Base-by-base conservation (phyloP, 2,797 vertebrate genomes). In the Chanos chanos region DNA sequence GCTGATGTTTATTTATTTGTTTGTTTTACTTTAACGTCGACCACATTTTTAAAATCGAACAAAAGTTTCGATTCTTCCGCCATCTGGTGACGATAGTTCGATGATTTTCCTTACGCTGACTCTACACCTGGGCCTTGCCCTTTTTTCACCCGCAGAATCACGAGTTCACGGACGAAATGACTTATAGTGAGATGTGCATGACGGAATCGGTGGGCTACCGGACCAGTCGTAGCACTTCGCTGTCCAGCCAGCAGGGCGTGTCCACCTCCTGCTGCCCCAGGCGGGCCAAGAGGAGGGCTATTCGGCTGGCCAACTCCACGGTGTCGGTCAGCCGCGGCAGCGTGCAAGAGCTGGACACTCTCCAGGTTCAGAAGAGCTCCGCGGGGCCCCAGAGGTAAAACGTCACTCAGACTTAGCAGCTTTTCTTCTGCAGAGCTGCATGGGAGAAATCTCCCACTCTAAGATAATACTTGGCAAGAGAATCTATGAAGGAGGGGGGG, bases 201-300 rank as follows among this genome's bases (percentile, higher is more conserved):
- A 87, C 89, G 0, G 90, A 92, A 75, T 94, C 93, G 0, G 78
- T 92, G 45, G 92, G 91, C 62, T 93, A 84, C 74, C 83, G 89
- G 40, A 94, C 90, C 68, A 94, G 93, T 71, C 90, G 92, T 52
- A 94, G 93, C 84, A 95, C 93, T 1, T 94, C 93, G 2, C 75
- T 94, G 53, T 94, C 93, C 75, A 94, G 92, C 80, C 94, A 94
- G 58, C 83, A 90, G 84, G 91, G 85, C 31, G 76, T 84, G 36
- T 78, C 90, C 6, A 89, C 89, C 19, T 90, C 91, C 28, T 94
- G 93, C 79, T 95, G 94, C 72, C 92, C 92, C 1, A 89, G 91
- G 18, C 84, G 90, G 4, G 79, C 83, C 68, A 81, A 91, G 57
- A 87, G 93, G 57, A 87, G 90, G 67, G 91, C 91, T 80, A 93